Conservation (phyloP, 2,888 invertebrate species). For the Acanthacorydalis orientalis region DNA sequence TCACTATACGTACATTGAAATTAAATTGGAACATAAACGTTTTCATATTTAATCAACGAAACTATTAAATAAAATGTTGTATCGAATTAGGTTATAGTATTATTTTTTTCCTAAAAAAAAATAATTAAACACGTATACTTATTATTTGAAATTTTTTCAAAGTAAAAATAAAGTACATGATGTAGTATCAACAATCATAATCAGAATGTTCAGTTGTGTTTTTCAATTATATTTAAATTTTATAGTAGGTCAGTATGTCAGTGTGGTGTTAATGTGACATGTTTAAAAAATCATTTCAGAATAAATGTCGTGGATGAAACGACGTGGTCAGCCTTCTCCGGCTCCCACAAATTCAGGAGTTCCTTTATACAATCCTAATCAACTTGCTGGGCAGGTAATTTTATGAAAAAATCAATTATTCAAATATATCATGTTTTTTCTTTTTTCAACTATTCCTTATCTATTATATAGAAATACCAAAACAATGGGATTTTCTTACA, state of each 20-base stretch:
- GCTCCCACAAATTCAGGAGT: constrained; percentile 18
- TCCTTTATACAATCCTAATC: constrained; percentile 26
- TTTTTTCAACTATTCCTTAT: too few species aligned
- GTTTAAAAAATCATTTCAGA: neutral
- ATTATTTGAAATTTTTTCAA: too few species aligned
- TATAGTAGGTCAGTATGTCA: neutral
- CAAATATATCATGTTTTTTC: too few species aligned
- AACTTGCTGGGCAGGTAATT: constrained; percentile 18
- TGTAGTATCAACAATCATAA: neutral
- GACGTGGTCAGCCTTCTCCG: constrained; percentile 19
- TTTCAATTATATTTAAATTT: neutral
- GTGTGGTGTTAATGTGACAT: neutral
- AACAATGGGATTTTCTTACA: too few species aligned
- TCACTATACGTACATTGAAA: too few species aligned
- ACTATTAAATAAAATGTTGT: too few species aligned
- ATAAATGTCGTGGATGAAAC: constrained; percentile 25
- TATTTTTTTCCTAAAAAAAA: too few species aligned
- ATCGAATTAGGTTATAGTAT: too few species aligned
- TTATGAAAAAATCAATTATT: neutral
- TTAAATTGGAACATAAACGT: too few species aligned
- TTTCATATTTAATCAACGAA: too few species aligned
- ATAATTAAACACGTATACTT: too few species aligned
- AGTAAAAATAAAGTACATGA: neutral
- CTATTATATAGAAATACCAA: too few species aligned
- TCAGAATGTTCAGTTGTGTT: neutral